These are phyloP conservation scores for Callocephalon fimbriatum DNA, from an alignment of 2,113 vertebrate species.

Conservation along the genomic window DNA sequence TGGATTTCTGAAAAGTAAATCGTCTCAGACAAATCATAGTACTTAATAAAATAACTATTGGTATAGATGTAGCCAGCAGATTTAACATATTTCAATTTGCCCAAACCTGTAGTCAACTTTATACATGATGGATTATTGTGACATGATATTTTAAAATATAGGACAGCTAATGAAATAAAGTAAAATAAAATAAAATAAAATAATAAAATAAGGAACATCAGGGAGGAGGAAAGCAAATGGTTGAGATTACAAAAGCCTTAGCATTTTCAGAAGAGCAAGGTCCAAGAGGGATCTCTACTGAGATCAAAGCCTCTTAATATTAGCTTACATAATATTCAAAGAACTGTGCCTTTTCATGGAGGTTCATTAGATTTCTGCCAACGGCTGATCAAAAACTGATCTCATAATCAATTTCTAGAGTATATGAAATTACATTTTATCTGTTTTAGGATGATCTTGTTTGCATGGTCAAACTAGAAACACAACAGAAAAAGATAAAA, in stretches of 20 bases:
- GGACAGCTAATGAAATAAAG: background rate
- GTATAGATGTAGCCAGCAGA: slow-evolving; percentile 12
- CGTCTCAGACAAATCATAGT: slow-evolving; percentile 14
- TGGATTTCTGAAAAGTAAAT: slow-evolving; percentile 45
- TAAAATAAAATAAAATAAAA: background rate
- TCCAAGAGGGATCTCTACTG: background rate
- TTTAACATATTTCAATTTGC: slow-evolving; percentile 29
- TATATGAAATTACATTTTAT: background rate
- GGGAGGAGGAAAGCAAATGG: background rate
- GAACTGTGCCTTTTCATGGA: background rate
- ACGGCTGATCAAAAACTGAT: background rate
- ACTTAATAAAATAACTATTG: slow-evolving; percentile 44
- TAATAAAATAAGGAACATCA: background rate
- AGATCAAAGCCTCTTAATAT: background rate
- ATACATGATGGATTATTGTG: slow-evolving; percentile 14
- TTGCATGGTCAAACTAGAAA: background rate
- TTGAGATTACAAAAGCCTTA: background rate
- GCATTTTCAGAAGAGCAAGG: background rate
- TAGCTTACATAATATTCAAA: background rate
- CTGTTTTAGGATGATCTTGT: background rate
- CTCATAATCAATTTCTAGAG: background rate
- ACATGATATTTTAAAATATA: slow-evolving; percentile 24
- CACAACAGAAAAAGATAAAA: background rate
- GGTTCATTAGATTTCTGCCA: background rate
- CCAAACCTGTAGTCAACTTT: slow-evolving; percentile 5